These are phyloP conservation scores for Labeo calbasu DNA, from an alignment of 2,797 vertebrate genomes.

Conservation along the genomic window DNA sequence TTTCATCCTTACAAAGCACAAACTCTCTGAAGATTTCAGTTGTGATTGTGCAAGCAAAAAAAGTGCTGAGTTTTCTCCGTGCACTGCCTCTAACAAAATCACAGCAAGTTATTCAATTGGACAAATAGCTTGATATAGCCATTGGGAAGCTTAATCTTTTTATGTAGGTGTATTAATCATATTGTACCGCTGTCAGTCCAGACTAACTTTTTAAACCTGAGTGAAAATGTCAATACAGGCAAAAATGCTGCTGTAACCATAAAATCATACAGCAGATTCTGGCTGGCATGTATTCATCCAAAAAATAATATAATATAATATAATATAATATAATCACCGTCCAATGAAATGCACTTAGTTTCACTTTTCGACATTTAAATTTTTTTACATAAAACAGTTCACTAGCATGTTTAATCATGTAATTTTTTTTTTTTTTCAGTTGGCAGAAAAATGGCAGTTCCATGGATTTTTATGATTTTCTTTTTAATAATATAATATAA, in stretches of 20 bases:
- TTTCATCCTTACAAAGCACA: constrained; percentile 47
- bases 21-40: constrained; percentile 48
- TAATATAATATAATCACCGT: neutral
- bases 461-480: neutral
- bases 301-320: neutral
- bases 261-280: neutral
- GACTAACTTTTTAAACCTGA: constrained; percentile 1
- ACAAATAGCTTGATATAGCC: constrained; percentile 75
- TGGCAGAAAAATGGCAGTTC: neutral
- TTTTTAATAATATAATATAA: neutral
- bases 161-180: constrained; percentile 70
- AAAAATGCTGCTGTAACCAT: neutral
- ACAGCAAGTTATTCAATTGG: constrained; percentile 72
- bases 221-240: constrained; percentile 24
- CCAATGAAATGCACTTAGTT: neutral
- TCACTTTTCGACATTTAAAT: neutral
- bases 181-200: constrained; percentile 60
- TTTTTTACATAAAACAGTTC: too few species aligned
- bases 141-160: constrained; percentile 74
- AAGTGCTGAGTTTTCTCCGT: constrained; percentile 75
- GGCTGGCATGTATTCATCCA: neutral
- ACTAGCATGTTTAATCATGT: too few species aligned
- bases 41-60: constrained; percentile 77
- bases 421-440: neutral
- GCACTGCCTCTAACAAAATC: constrained; percentile 63